Evolutionary conservation across 2,888 invertebrate species (phyloP).

Genomic region (Lepidocyrtoides sp.): DNA sequence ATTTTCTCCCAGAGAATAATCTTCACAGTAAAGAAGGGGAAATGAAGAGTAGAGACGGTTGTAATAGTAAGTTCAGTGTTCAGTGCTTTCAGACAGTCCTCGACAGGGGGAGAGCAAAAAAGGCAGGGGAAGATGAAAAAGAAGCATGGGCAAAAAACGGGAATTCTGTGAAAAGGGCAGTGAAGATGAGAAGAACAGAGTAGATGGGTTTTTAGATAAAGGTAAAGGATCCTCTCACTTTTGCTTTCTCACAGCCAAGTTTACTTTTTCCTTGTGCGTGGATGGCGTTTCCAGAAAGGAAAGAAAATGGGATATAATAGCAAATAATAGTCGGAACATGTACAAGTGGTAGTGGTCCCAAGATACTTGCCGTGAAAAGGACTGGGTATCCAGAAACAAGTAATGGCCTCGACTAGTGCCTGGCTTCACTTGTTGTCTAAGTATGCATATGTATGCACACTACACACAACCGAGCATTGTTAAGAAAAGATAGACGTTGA

Average conservation of each 20-base stretch:
- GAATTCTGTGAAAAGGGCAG: conserved; percentile 37
- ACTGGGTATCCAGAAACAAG: background rate
- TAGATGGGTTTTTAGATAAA: conserved; percentile 36
- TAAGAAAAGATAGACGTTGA: no score
- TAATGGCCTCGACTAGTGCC: conserved; percentile 25
- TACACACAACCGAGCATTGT: no score
- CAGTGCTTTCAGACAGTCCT: background rate
- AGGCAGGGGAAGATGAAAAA: background rate
- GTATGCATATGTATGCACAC: background rate
- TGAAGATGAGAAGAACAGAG: conserved; percentile 27
- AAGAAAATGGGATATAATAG: conserved; percentile 21
- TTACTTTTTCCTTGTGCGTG: conserved; percentile 26
- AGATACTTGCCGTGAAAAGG: conserved; percentile 45
- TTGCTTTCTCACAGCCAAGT: background rate
- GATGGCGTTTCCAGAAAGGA: background rate
- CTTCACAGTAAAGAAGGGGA: conserved; percentile 44
- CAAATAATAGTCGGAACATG: conserved; percentile 53
- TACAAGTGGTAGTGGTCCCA: conserved; percentile 65
- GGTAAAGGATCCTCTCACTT: conserved; percentile 8
- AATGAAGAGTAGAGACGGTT: background rate
- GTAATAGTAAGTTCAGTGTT: background rate
- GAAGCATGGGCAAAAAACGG: background rate
- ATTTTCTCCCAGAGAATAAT: conserved; percentile 68
- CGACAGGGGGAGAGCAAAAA: background rate
- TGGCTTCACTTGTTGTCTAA: background rate